These are phyloP conservation scores for Endotricha flammealis DNA, from an alignment of 2,888 invertebrate genomes.

Conservation along the genomic window DNA sequence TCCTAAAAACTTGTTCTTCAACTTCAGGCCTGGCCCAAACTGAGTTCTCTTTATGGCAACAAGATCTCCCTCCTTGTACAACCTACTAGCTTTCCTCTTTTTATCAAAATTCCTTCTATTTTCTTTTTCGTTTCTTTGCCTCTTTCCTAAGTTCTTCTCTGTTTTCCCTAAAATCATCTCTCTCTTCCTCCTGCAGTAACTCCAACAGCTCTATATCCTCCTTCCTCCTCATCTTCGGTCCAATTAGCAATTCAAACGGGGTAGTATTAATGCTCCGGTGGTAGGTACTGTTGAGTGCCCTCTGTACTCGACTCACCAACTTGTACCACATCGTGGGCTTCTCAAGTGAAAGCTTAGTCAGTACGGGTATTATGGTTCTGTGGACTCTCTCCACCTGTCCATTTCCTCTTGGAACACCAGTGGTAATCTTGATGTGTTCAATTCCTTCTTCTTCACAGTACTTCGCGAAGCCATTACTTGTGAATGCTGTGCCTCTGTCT, in stretches of 20 bases:
- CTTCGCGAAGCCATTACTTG: constrained; percentile 12
- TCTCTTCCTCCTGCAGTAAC: neutral
- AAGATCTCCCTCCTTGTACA: constrained; percentile 13
- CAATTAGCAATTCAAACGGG: neutral
- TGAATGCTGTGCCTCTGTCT: constrained; percentile 17
- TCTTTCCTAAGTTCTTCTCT: constrained; percentile 11
- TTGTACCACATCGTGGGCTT: neutral
- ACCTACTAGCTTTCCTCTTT: constrained; percentile 10
- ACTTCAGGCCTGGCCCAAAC: too few species aligned
- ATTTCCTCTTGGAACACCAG: constrained; percentile 3
- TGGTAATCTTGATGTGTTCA: constrained; percentile 14
- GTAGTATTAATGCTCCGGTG: constrained; percentile 15
- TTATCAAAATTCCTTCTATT: too few species aligned
- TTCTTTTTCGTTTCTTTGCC: constrained; percentile 14
- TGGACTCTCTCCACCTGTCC: constrained; percentile 5
- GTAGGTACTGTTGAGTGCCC: constrained; percentile 18
- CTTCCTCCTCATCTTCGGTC: constrained; percentile 4
- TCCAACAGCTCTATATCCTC: constrained; percentile 1
- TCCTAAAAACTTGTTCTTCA: too few species aligned
- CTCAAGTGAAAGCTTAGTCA: neutral
- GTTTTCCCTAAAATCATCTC: neutral
- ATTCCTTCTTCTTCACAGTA: constrained; percentile 14
- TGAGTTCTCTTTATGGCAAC: constrained; percentile 21
- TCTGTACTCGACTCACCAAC: neutral
- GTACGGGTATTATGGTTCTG: neutral